A percentile compares a stretch with the other conserved stretches of the same genome.
These are phyloP conservation scores for Henicopernis longicauda DNA, from an alignment of 2,113 vertebrate species.

Conservation along the genomic window DNA sequence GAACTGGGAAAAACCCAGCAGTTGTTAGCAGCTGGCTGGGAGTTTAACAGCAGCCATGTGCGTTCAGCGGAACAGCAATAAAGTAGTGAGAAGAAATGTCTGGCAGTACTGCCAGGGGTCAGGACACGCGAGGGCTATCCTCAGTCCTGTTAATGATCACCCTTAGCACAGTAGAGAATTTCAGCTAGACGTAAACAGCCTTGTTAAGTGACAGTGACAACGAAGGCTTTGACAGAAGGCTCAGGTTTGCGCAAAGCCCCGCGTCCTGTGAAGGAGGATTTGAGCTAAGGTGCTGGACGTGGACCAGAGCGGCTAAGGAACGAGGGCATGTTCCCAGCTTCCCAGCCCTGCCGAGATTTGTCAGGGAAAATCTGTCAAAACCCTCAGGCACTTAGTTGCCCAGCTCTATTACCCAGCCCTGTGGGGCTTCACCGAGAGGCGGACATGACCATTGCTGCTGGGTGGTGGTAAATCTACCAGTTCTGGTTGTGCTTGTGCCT, in stretches of 20 bases:
- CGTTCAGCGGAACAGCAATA: constrained; percentile 18
- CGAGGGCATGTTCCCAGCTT: not conserved
- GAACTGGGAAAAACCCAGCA: constrained; percentile 25
- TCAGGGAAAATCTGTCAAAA: not conserved
- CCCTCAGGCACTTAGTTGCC: not conserved
- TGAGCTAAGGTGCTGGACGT: not conserved
- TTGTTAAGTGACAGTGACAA: not conserved
- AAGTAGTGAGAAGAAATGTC: constrained; percentile 3
- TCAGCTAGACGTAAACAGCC: not conserved
- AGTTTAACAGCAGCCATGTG: constrained; percentile 40
- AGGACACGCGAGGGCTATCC: not conserved
- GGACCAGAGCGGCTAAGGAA: rapidly evolving
- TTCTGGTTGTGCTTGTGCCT: not conserved
- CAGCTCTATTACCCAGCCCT: not conserved
- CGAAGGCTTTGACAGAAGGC: not conserved
- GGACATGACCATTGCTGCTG: rapidly evolving
- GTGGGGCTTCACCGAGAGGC: not conserved
- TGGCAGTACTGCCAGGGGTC: not conserved
- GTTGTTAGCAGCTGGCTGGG: constrained; percentile 46
- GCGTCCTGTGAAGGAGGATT: not conserved
- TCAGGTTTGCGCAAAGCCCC: not conserved
- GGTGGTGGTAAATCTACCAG: not conserved
- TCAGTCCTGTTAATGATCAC: not conserved
- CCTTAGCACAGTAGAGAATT: not conserved
- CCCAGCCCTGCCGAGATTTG: not conserved